phyloP scores from a whole-genome alignment of 2,888 invertebrate species.

The Cephus pulcher region DNA sequence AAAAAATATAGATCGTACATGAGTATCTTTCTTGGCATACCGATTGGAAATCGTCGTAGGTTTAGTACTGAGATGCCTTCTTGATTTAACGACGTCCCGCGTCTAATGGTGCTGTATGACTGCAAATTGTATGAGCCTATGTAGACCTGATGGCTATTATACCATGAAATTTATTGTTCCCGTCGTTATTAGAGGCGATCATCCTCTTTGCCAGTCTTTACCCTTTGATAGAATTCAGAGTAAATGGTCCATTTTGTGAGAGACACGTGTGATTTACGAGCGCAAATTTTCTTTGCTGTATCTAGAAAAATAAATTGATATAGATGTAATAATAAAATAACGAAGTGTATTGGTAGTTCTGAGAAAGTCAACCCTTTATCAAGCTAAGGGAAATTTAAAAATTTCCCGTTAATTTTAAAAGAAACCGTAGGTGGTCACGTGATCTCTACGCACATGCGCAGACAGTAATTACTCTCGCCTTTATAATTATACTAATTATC shows the following conservation, averaged over 20 bases:
- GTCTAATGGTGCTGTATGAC: not conserved
- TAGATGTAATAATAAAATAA: not conserved
- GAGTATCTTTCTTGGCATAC: not conserved
- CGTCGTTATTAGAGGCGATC: not conserved
- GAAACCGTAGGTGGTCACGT: not conserved
- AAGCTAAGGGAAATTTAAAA: not conserved
- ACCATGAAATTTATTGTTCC: not conserved
- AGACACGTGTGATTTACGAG: not conserved
- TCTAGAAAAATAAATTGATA: not conserved
- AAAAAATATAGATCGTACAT: not conserved
- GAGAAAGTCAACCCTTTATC: not conserved
- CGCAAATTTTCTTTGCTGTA: not conserved
- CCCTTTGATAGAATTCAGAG: not conserved
- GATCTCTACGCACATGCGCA: not conserved
- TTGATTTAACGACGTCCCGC: not conserved
- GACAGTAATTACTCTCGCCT: conserved; percentile 49
- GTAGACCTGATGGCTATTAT: not conserved
- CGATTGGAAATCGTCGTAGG: not conserved
- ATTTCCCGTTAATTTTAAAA: not conserved
- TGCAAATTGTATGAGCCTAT: not conserved
- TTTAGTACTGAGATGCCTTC: not conserved
- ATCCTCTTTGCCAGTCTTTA: not conserved
- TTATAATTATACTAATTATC: conserved; percentile 39
- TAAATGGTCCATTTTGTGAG: not conserved
- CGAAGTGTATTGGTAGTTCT: not conserved